A percentile compares a stretch with the other conserved stretches of the same genome.
Evolutionary conservation across 2,888 invertebrate species (phyloP).

Genomic region (Timema podura): DNA sequence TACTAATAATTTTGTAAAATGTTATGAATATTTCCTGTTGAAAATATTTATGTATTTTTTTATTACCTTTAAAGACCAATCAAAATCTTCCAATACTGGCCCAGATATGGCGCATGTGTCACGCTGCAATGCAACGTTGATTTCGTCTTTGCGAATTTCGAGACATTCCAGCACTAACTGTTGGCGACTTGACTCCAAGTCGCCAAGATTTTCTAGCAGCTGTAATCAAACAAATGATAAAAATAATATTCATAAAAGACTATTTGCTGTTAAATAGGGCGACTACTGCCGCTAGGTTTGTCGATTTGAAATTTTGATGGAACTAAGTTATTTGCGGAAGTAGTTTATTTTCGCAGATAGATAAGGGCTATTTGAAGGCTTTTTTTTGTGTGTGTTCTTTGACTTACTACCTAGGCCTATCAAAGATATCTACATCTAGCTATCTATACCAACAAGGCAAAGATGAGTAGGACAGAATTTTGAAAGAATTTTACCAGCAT

Average conservation of each 20-base stretch:
- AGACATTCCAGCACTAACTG: slow-evolving; percentile 39
- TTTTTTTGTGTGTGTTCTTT: no score
- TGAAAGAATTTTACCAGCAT: no score
- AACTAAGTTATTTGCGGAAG: no score
- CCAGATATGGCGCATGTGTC: slow-evolving; percentile 34
- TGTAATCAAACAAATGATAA: slow-evolving; percentile 14
- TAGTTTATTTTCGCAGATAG: no score
- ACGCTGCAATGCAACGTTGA: slow-evolving; percentile 40
- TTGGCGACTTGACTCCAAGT: slow-evolving; percentile 33
- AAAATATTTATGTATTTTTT: neutral
- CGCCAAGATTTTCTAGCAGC: slow-evolving; percentile 32
- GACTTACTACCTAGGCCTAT: no score
- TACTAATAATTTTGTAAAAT: neutral
- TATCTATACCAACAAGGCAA: no score
- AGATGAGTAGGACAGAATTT: no score
- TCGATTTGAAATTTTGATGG: no score
- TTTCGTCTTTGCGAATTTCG: slow-evolving; percentile 40
- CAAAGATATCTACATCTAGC: no score
- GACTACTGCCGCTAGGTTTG: no score
- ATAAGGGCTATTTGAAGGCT: no score
- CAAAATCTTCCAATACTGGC: slow-evolving; percentile 47
- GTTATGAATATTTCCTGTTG: neutral
- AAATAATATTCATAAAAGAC: neutral
- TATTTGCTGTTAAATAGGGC: neutral
- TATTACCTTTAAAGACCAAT: slow-evolving; percentile 50